Evolutionary conservation across 2,797 vertebrate genomes (phyloP).

Genomic region (Anabacerthia variegaticeps): DNA sequence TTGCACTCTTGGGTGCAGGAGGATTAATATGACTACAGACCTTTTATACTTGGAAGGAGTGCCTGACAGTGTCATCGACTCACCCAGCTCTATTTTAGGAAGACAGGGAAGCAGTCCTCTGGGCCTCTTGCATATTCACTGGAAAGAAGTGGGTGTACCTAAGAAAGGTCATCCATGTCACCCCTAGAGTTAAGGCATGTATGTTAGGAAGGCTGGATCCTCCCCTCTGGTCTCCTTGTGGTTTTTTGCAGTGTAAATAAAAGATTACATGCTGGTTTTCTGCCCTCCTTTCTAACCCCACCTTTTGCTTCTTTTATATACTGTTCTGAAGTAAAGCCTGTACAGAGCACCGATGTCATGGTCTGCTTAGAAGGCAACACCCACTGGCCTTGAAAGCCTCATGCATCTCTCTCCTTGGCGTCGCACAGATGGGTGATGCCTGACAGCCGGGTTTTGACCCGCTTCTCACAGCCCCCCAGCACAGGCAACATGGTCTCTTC

Average conservation of each 20-base stretch:
- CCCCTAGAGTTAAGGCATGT: not conserved
- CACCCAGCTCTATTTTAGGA: not conserved
- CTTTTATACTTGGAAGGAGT: not conserved
- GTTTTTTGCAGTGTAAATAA: not conserved
- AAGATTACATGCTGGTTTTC: not conserved
- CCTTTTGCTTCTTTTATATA: not conserved
- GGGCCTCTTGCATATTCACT: not conserved
- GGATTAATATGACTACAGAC: not conserved
- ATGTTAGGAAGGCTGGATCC: not conserved
- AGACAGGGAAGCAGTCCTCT: not conserved
- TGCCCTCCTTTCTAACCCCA: not conserved
- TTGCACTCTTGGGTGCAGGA: not conserved
- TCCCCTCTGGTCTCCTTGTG: not conserved
- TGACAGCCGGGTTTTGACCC: not conserved
- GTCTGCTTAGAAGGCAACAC: not conserved
- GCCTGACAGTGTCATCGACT: rapidly evolving
- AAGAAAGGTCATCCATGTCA: not conserved
- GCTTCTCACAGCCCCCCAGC: not conserved
- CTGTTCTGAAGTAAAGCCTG: not conserved
- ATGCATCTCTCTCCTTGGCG: not conserved
- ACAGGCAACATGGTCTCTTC: not conserved
- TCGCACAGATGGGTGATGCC: not conserved
- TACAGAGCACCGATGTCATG: not conserved
- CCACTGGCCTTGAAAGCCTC: not conserved
- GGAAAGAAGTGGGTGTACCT: not conserved